A percentile compares a stretch with the other conserved stretches of the same genome.
Conservation (phyloP, 2,888 invertebrate species). For the Clanis bilineata region DNA sequence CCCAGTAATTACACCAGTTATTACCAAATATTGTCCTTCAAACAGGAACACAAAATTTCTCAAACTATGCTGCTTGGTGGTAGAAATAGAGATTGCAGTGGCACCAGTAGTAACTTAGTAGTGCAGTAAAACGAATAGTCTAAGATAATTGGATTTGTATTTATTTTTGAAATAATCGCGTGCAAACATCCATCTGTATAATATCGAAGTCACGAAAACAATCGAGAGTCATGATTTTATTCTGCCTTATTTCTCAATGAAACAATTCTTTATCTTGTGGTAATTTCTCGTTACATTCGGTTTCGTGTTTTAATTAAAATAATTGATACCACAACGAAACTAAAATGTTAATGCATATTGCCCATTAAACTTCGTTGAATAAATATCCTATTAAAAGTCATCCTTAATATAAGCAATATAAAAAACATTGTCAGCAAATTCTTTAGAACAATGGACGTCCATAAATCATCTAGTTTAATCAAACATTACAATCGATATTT, state of each 20-base stretch:
- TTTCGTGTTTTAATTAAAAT: not conserved
- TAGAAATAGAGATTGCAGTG: no score
- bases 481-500: not conserved
- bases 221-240: not conserved
- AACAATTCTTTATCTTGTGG: not conserved
- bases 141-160: no score
- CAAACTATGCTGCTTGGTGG: no score
- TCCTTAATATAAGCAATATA: not conserved
- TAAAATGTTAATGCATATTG: not conserved
- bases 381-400: not conserved
- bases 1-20: no score
- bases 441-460: not conserved
- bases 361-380: not conserved
- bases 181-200: not conserved
- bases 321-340: not conserved
- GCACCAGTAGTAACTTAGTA: no score
- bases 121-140: not conserved
- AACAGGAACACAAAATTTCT: no score
- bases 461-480: not conserved
- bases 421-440: not conserved
- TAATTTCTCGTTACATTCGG: not conserved
- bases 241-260: no score
- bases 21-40: no score
- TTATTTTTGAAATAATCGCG: not conserved
- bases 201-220: not conserved